Evolutionary conservation across 2,888 invertebrate species (phyloP).

Genomic region (Ochropleura plecta): DNA sequence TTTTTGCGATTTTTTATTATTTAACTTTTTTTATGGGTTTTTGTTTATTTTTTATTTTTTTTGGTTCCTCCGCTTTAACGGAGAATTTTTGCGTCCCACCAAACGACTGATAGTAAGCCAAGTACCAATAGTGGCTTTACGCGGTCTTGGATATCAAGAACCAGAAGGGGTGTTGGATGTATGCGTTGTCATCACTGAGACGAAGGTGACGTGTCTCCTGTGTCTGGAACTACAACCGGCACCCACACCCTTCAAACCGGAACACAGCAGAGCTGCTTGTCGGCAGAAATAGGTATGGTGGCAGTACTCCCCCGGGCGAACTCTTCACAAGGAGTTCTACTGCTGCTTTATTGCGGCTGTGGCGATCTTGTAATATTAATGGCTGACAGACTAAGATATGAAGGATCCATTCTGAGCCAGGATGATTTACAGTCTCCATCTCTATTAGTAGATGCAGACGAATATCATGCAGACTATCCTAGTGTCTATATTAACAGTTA

Average conservation of each 20-base stretch:
- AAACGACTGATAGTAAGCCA: conserved; percentile 16
- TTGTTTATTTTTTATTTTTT: background rate
- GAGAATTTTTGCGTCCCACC: conserved; percentile 5
- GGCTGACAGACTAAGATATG: background rate
- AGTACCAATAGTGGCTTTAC: background rate
- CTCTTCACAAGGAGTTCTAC: conserved; percentile 23
- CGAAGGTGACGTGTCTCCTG: background rate
- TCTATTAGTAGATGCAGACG: background rate
- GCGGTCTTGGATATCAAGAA: background rate
- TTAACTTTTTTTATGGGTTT: background rate
- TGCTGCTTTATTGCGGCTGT: background rate
- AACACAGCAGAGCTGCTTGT: background rate
- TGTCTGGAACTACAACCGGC: background rate
- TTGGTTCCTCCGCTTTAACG: background rate
- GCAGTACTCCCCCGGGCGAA: conserved; percentile 27
- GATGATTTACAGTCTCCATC: background rate
- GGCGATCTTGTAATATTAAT: background rate
- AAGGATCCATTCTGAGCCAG: background rate
- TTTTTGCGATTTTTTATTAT: background rate
- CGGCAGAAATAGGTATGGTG: conserved; percentile 14
- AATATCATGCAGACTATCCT: background rate
- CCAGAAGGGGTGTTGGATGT: background rate
- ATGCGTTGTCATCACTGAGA: background rate
- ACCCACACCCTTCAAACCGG: conserved; percentile 5
- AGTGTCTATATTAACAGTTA: background rate